Evolutionary conservation across 2,113 vertebrate genomes (phyloP), one percentile per base, ranked within the genome.

Genomic region (Delphinapterus leucas): DNA sequence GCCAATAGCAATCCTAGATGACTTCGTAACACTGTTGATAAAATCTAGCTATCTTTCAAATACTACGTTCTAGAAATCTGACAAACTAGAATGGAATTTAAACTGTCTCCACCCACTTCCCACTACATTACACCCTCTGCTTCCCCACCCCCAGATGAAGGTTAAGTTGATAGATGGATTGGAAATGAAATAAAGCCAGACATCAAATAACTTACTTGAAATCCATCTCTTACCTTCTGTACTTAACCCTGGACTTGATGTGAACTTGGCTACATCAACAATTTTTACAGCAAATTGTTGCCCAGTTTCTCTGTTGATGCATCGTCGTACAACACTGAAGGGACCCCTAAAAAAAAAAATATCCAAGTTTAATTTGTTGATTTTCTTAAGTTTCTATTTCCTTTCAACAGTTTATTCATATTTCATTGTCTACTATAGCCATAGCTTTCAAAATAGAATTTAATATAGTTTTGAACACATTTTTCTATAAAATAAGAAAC

Each of bases 231-330:
- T 99, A 99, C 99, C 99, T 99, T 99, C 99, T 97, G 99, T 99
- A 99, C 99, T 99, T 99, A 99, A 99, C 95, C 99, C 99, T 95
- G 99, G 99, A 97, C 99, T 99, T 99, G 99, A 99, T 93, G 99
- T 99, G 98, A 99, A 99, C 98, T 99, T 99, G 98, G 99, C 99
- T 98, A 99, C 99, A 97, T 99, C 99, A 98, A 99, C 99, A 95
- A 99, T 99, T 98, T 99, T 99, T 96, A 99, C 99, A 96, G 99
- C 99, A 97, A 99, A 99, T 98, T 99, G 99, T 98, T 99, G 99
- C 90, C 99, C 99, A 10, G 99, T 99, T 97, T 99, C 99, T 98
- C 99, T 98, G 99, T 99, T 99, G 99, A 99, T 99, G 98, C 99
- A 99, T 99, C 99, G 98, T 88, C 99, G 98, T 93, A 99, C 99